A percentile compares a stretch with the other conserved stretches of the same genome.
Conservation (phyloP, 2,797 vertebrate genomes). For the Sparidentex hasta region DNA sequence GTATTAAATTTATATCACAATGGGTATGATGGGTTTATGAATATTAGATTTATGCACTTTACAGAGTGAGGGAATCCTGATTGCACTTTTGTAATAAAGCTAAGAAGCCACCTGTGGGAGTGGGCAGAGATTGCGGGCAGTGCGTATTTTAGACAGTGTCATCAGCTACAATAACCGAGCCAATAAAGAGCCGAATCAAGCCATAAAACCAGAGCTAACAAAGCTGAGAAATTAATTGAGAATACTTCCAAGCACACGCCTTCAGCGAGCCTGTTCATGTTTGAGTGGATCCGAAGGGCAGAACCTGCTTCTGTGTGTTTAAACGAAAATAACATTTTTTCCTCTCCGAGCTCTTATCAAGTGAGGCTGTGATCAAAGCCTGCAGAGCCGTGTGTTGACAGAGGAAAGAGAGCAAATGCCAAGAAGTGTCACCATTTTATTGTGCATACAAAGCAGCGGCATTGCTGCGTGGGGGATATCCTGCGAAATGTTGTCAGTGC, state of each 20-base stretch:
- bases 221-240: slow-evolving; percentile 4
- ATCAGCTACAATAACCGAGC: slow-evolving; percentile 38
- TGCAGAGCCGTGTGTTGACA: slow-evolving; percentile 18
- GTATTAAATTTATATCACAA: slow-evolving; percentile 72
- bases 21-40: slow-evolving; percentile 64
- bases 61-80: slow-evolving; percentile 55
- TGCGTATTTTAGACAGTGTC: slow-evolving; percentile 9
- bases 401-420: slow-evolving; percentile 57
- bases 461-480: slow-evolving; percentile 14
- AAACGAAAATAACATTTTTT: slow-evolving; percentile 46
- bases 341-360: slow-evolving; percentile 39
- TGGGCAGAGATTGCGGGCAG: background rate
- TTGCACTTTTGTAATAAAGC: slow-evolving; percentile 63
- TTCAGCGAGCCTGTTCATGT: slow-evolving; percentile 18
- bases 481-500: slow-evolving; percentile 5
- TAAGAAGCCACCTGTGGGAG: slow-evolving; percentile 47
- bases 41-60: slow-evolving; percentile 73
- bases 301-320: slow-evolving; percentile 22
- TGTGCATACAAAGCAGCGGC: slow-evolving; percentile 13
- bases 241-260: background rate
- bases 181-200: slow-evolving; percentile 25
- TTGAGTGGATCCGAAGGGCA: slow-evolving; percentile 35
- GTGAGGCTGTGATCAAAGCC: slow-evolving; percentile 45
- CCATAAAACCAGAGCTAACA: slow-evolving; percentile 16
- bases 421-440: slow-evolving; percentile 41